Evolutionary conservation across 2,113 vertebrate genomes (phyloP).

Genomic region (Paradisaea rubra): DNA sequence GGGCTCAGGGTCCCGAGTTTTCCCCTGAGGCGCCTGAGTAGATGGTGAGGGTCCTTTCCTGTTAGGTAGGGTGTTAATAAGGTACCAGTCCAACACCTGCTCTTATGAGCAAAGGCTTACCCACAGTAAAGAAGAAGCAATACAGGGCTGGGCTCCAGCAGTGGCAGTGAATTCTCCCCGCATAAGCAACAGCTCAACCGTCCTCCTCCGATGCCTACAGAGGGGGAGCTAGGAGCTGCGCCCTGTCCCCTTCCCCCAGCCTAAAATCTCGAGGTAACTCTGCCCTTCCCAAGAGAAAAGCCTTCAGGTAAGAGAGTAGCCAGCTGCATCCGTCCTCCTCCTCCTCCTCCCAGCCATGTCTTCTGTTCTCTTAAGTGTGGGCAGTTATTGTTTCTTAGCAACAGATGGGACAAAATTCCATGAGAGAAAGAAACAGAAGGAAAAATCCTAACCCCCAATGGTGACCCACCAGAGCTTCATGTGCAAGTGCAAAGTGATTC

Average conservation of each 20-base stretch:
- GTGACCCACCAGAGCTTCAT: neutral
- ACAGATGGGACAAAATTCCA: neutral
- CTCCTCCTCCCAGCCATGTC: neutral
- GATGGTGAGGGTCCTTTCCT: neutral
- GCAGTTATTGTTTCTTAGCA: neutral
- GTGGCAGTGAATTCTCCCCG: neutral
- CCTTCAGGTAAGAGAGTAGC: neutral
- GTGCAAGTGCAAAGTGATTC: neutral
- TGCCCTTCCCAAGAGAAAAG: neutral
- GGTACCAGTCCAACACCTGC: rapidly evolving
- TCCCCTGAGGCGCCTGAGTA: neutral
- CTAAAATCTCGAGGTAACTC: neutral
- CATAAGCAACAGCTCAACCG: rapidly evolving
- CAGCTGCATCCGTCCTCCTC: neutral
- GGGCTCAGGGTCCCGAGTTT: neutral
- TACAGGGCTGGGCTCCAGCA: neutral
- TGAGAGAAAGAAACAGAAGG: neutral
- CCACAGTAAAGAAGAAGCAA: neutral
- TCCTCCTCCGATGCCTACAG: neutral
- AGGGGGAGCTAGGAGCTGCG: neutral
- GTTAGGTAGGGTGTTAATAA: neutral
- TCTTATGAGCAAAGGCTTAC: neutral
- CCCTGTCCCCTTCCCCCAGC: neutral
- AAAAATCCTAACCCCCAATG: neutral
- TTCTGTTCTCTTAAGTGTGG: neutral